Evolutionary conservation across 2,797 vertebrate genomes (phyloP).

Genomic region (Sternarchorhynchus goeldii): DNA sequence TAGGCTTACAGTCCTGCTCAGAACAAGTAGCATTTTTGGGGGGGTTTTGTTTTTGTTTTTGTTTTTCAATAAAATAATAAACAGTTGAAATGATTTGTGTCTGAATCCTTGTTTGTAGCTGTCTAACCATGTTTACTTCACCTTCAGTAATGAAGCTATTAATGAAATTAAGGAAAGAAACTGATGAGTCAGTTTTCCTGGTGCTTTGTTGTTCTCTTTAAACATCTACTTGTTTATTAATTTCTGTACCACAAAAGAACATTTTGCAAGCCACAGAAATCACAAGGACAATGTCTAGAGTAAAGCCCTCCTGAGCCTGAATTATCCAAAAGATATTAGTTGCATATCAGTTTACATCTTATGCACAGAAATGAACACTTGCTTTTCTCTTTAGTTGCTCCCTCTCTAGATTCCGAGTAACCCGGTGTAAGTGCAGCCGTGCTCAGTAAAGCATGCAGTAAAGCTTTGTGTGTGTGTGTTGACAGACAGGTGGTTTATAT

Average conservation of each 20-base stretch:
- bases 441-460: conserved; percentile 62
- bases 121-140: neutral
- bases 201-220: neutral
- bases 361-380: neutral
- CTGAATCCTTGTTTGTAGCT: neutral
- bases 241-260: neutral
- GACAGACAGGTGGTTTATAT: neutral
- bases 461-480: neutral
- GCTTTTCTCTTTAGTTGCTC: neutral
- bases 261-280: neutral
- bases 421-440: conserved; percentile 54
- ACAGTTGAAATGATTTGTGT: neutral
- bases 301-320: neutral
- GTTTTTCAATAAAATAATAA: neutral
- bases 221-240: neutral
- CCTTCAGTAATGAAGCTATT: neutral
- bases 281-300: neutral
- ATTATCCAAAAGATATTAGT: neutral
- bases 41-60: neutral
- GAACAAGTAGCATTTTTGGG: neutral
- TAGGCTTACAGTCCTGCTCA: neutral
- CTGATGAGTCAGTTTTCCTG: neutral
- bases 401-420: conserved; percentile 6
- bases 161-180: neutral
- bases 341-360: neutral